Evolutionary conservation across 2,888 invertebrate genomes (phyloP).

Genomic region (Polydrusus tereticollis): DNA sequence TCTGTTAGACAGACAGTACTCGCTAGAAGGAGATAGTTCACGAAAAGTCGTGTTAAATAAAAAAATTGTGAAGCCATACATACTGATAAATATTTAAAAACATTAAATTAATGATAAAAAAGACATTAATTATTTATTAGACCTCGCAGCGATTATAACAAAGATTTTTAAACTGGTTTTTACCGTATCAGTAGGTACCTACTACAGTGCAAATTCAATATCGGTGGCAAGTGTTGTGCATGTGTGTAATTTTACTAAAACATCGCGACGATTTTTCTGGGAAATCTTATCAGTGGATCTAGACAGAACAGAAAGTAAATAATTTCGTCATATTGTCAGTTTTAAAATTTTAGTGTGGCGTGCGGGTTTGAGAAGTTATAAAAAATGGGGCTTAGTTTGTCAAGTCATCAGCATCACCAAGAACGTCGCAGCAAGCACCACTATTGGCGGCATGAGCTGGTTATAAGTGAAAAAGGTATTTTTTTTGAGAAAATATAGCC

Average conservation of each 20-base stretch:
- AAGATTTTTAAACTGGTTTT: not conserved
- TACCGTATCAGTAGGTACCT: not conserved
- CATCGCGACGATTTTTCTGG: not conserved
- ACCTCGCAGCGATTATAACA: not conserved
- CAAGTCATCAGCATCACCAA: constrained; percentile 1
- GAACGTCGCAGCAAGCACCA: constrained; percentile 10
- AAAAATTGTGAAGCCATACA: too few relatives aligned
- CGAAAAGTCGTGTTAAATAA: too few relatives aligned
- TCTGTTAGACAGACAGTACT: too few relatives aligned
- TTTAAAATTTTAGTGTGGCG: not conserved
- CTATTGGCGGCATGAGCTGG: constrained; percentile 31
- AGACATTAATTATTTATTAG: too few relatives aligned
- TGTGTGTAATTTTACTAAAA: not conserved
- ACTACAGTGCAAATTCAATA: too few relatives aligned
- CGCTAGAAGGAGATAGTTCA: too few relatives aligned
- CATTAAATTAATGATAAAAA: too few relatives aligned
- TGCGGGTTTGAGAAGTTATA: not conserved
- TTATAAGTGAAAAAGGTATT: constrained; percentile 43
- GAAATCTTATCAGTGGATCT: not conserved
- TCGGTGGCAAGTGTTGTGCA: too few relatives aligned
- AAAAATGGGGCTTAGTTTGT: constrained; percentile 40
- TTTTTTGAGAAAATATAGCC: too few relatives aligned
- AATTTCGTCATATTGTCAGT: not conserved
- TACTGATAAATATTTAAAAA: not conserved
- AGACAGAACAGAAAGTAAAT: not conserved